phyloP scores from a whole-genome alignment of 2,797 vertebrate species.

The Smutsia gigantea region DNA sequence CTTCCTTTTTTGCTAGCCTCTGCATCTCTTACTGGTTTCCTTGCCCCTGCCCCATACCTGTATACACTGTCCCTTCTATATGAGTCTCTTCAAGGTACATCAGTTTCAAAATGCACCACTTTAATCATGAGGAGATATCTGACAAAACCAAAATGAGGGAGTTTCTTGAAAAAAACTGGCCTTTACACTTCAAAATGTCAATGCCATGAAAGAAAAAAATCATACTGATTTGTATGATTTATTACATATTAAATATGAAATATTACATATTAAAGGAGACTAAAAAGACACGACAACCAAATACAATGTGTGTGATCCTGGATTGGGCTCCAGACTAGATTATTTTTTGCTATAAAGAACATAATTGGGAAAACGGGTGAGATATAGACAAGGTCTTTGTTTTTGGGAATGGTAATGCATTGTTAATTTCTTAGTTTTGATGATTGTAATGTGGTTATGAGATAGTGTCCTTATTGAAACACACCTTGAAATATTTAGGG shows the following conservation, averaged over 20 bases:
- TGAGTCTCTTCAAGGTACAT: neutral
- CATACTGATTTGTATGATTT: neutral
- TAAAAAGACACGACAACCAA: neutral
- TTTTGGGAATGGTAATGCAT: neutral
- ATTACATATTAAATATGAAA: neutral
- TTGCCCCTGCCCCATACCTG: neutral
- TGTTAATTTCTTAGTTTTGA: constrained; percentile 34
- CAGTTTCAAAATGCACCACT: neutral
- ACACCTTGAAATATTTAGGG: neutral
- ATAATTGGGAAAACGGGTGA: neutral
- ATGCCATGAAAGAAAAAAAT: neutral
- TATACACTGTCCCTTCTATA: neutral
- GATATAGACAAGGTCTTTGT: neutral
- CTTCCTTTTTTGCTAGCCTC: neutral
- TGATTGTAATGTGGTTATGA: neutral
- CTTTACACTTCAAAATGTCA: constrained; percentile 49
- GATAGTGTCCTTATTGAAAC: neutral
- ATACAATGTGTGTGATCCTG: neutral
- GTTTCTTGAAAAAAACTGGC: neutral
- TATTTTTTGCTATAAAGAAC: neutral
- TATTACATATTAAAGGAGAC: neutral
- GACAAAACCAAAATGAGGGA: neutral
- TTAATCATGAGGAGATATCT: neutral
- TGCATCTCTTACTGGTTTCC: neutral
- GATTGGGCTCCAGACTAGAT: neutral